These are phyloP conservation scores for Procambarus clarkii DNA, from an alignment of 1,140 invertebrate species.

Conservation along the genomic window DNA sequence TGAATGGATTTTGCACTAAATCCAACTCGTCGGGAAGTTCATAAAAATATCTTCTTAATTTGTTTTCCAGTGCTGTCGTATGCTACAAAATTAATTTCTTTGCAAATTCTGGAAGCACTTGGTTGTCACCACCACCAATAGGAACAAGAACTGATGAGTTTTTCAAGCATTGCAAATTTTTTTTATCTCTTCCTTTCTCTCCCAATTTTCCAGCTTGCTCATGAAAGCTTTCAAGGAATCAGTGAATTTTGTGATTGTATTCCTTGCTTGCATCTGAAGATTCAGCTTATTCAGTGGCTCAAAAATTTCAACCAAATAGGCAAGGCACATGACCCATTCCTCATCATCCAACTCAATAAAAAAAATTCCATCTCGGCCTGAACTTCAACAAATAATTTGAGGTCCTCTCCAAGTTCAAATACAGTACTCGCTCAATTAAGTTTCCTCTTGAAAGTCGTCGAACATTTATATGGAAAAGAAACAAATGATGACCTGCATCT, in stretches of 20 bases:
- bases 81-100: conserved; percentile 32
- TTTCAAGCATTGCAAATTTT: conserved; percentile 4
- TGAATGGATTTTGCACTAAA: conserved; percentile 22
- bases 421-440: conserved; percentile 33
- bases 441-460: conserved; percentile 45
- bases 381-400: conserved; percentile 38
- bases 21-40: conserved; percentile 11
- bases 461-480: conserved; percentile 47
- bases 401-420: conserved; percentile 37
- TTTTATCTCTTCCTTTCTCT: conserved; percentile 18
- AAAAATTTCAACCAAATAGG: conserved; percentile 38
- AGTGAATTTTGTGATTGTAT: conserved; percentile 50
- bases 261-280: conserved; percentile 41
- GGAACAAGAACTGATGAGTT: background rate
- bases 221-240: conserved; percentile 38
- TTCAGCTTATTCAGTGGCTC: conserved; percentile 39
- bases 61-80: conserved; percentile 17
- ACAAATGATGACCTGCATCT: conserved; percentile 33
- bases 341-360: conserved; percentile 19
- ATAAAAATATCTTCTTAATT: conserved; percentile 21
- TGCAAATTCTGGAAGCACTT: conserved; percentile 41
- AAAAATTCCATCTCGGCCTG: conserved; percentile 42
- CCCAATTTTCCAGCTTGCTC: conserved; percentile 44
- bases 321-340: conserved; percentile 30
- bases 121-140: conserved; percentile 17